Evolutionary conservation across 2,888 invertebrate species (phyloP), one percentile per base, ranked within the genome.

Genomic region (Phragmatobia fuliginosa): DNA sequence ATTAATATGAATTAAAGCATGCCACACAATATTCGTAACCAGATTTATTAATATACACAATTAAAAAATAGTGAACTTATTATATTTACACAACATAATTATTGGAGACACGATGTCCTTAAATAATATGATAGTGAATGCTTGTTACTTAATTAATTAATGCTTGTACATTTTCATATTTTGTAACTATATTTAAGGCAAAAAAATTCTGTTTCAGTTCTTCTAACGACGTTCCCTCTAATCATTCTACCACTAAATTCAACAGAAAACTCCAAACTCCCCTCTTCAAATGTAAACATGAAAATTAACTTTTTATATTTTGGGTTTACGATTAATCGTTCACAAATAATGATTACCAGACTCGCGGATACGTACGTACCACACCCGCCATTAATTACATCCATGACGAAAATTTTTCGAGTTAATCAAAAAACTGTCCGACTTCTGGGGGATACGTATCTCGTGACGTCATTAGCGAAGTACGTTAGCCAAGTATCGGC

Each of bases 401-500:
- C 81, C 87, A 87, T 88, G 88, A 85, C 85, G 85, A 70, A 78
- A 84, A 84, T 90, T 91, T 90, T 91, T 91, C 87, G 85, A 87
- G 89, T 90, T 90, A 90, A 90, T 91, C 90, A 92, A 91, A 92
- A 92, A 89, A 87, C 90, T 87, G 90, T 87, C 86, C 81, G 88
- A 87, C 83, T 88, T 86, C 85, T 84, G 86, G 85, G 86, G 87
- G 87, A 78, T 73, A 74, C 71, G 74, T 80, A 79, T 78, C 73
- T 80, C 82, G 83, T 82, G 84, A 85, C 79, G 85, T 91, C 91
- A 91, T 92, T 92, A 92, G 89, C 88, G 83, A 85, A 88, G 84
- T 83, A 84, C 83, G 87, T 71, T 72, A 66, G 70, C 68, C 65
- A 65, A 71, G 75, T 68, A 83, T 88, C 89, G 83, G 82, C 83